A percentile compares a stretch with the other conserved stretches of the same genome.
Evolutionary conservation across 2,113 vertebrate genomes (phyloP).

Genomic region (Oostethus manadensis): DNA sequence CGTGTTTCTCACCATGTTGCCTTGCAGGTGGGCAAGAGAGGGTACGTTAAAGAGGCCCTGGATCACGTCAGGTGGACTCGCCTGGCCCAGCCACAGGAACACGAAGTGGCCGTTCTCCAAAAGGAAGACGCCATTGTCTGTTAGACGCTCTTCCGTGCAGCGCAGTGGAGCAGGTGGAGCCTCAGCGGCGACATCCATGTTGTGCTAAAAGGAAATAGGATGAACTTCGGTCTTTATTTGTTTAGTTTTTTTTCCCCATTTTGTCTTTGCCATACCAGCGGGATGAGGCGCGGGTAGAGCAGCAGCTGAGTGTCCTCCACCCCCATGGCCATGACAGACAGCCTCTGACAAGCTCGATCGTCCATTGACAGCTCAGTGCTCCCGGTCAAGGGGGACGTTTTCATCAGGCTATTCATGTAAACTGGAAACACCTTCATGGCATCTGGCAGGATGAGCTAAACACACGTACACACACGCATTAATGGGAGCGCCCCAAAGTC

Average conservation of each 20-base stretch:
- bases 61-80: constrained; percentile 78
- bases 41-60: constrained; percentile 87
- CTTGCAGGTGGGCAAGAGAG: constrained; percentile 80
- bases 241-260: neutral
- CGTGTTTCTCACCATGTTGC: constrained; percentile 73
- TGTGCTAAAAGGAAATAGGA: constrained; percentile 73
- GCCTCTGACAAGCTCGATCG: constrained; percentile 79
- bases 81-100: constrained; percentile 89
- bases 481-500: no score
- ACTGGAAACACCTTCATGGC: constrained; percentile 92
- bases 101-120: constrained; percentile 81
- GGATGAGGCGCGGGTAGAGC: constrained; percentile 87
- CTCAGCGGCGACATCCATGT: constrained; percentile 70
- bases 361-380: constrained; percentile 82
- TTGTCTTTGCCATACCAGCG: constrained; percentile 74
- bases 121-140: constrained; percentile 82
- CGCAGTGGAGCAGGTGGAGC: constrained; percentile 71
- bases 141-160: constrained; percentile 86
- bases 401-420: constrained; percentile 91
- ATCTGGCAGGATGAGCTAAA: constrained; percentile 88
- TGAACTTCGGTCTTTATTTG: neutral
- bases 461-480: no score
- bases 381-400: constrained; percentile 78
- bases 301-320: constrained; percentile 86
- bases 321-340: constrained; percentile 83